A percentile compares a stretch with the other conserved stretches of the same genome.
These are phyloP conservation scores for Orcinus orca DNA, from an alignment of 2,113 vertebrate species.

Conservation along the genomic window DNA sequence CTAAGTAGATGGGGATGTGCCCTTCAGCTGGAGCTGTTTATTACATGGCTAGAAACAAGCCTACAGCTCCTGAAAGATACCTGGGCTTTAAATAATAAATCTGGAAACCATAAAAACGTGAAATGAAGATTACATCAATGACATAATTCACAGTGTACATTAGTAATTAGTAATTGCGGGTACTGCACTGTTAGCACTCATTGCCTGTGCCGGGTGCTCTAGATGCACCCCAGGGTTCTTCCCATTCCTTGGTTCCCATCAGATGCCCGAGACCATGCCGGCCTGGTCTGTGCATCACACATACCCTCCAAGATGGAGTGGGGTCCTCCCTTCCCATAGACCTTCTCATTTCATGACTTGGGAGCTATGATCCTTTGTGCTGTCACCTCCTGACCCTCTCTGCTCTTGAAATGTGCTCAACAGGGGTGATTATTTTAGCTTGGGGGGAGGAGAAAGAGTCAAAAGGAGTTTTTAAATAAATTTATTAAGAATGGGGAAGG, in stretches of 20 bases:
- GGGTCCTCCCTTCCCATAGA: background rate
- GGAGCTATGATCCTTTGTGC: background rate
- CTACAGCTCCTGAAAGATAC: background rate
- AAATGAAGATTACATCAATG: background rate
- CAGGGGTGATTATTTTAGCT: background rate
- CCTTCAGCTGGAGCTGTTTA: background rate
- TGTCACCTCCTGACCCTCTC: background rate
- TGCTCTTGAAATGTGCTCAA: constrained; percentile 28
- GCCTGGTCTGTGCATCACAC: background rate
- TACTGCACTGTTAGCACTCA: background rate
- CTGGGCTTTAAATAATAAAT: background rate
- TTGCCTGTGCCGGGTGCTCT: background rate
- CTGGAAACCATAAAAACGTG: background rate
- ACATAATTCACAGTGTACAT: background rate
- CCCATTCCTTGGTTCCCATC: fast-evolving
- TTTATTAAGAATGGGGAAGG: background rate
- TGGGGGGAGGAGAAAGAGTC: background rate
- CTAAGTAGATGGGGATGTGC: background rate
- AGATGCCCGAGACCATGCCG: background rate
- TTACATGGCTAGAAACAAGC: background rate
- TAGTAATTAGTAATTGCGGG: background rate
- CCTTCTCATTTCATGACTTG: background rate
- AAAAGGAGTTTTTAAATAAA: background rate
- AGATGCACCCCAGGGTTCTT: background rate
- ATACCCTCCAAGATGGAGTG: background rate